Base-by-base conservation (phyloP, 1,140 invertebrate species). In the Trichonephila clavata region DNA sequence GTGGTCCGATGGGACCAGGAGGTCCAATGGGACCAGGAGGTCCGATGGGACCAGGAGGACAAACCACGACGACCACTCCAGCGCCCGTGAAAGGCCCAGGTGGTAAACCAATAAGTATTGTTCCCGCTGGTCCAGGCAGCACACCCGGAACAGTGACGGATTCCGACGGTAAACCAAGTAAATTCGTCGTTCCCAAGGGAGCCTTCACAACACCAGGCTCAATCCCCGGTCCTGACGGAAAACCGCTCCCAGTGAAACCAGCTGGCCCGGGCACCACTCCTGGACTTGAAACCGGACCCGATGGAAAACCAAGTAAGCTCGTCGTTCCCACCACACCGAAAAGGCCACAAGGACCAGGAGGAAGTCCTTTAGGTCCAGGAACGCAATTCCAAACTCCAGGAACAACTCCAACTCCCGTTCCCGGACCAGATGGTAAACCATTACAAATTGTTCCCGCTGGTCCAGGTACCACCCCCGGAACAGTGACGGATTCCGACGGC, bases 211-310 rank as follows among this genome's bases (percentile, higher is more conserved):
- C 86, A 21, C 86, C 86, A 63, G 86, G 86, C 20, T 60, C 86
- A 10, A 43, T 88, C n/a, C 60, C 60, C 21, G 86, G 86, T 8
- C 87, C 87, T 18, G 68, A 90, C 16, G 87, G 87, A 14, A 90
- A 68, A 77, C 65, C 65, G 0, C 57, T 90, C 14, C 68, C 18
- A 77, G 43, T 90, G 6, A n/a, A 27, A 13, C 65, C 63, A 21
- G 87, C 63, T 21, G 86, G 86, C 7, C 86, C 86, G 3, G 86
- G 86, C 4, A 68, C 86, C 13, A 87, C 86, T 21, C 86, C 86
- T 50, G 57, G 59, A 7, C 3, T 14, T 10, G 14, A 39, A 27
- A 87, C 86, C 5, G 86, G 86, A 24, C 86, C 86, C 18, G 86
- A 87, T 59, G 83, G 83, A 10, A 68, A n/a, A 65, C 57, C 71